These are phyloP conservation scores for Kradibia gibbosae DNA, from an alignment of 1,140 invertebrate species.

Conservation along the genomic window DNA sequence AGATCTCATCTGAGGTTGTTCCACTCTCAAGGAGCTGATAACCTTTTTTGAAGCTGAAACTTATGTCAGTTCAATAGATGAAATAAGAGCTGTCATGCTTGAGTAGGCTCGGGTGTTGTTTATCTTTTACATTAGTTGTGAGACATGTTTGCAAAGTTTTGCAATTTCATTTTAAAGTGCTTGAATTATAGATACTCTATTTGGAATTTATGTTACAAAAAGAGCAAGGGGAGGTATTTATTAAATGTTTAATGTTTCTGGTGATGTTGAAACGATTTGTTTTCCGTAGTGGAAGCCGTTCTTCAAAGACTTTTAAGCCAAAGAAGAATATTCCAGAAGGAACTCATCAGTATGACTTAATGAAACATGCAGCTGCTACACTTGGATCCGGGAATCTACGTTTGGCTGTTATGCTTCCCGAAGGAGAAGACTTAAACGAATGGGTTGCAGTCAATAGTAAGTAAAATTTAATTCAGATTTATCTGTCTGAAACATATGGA, in stretches of 20 bases:
- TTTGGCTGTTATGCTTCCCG: conserved; percentile 96
- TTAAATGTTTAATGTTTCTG: conserved; percentile 46
- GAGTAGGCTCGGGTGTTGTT: conserved; percentile 24
- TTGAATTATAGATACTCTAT: conserved; percentile 39
- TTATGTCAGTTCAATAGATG: conserved; percentile 45
- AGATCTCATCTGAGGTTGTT: conserved; percentile 36
- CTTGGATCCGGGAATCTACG: conserved; percentile 97
- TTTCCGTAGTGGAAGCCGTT: conserved; percentile 82
- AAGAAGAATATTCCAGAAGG: conserved; percentile 99
- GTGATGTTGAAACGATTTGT: conserved; percentile 50
- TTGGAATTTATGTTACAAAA: conserved; percentile 45
- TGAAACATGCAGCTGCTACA: conserved; percentile 99
- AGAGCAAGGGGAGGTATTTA: conserved; percentile 42
- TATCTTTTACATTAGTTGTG: background rate
- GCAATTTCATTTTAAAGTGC: conserved; percentile 40
- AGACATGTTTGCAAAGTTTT: conserved; percentile 50
- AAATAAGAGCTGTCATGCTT: conserved; percentile 38
- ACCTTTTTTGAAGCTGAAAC: conserved; percentile 46
- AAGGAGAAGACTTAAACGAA: conserved; percentile 99
- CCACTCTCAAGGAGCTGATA: conserved; percentile 43
- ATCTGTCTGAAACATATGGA: background rate
- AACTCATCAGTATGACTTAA: conserved; percentile 98
- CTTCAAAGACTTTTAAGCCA: conserved; percentile 97
- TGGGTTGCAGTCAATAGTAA: conserved; percentile 99
- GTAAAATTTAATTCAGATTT: conserved; percentile 65